Evolutionary conservation across 2,888 invertebrate species (phyloP).

Genomic region (Erpobdella octoculata): DNA sequence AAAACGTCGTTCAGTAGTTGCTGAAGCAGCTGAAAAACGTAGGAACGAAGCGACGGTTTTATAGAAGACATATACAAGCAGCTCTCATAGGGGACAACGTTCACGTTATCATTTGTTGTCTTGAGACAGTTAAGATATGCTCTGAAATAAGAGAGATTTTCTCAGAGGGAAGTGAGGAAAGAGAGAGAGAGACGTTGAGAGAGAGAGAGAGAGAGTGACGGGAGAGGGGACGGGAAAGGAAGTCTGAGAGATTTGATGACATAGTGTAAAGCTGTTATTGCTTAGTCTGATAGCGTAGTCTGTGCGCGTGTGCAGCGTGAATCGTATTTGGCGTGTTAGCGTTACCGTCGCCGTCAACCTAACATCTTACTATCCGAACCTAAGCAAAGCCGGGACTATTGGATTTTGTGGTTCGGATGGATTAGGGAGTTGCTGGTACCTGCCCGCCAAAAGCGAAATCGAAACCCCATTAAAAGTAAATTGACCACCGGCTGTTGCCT

Average conservation of each 20-base stretch:
- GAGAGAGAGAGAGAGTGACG: not conserved
- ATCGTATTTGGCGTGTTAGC: not conserved
- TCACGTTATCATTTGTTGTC: not conserved
- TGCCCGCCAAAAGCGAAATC: slow-evolving; percentile 11
- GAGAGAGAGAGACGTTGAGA: not conserved
- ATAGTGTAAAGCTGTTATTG: not conserved
- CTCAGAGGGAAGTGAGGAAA: not conserved
- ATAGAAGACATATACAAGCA: no score
- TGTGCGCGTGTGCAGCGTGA: slow-evolving; percentile 8
- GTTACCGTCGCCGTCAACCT: not conserved
- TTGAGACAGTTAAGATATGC: not conserved
- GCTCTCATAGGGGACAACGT: no score
- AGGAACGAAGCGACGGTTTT: not conserved
- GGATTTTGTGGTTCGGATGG: slow-evolving; percentile 19
- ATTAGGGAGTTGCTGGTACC: slow-evolving; percentile 16
- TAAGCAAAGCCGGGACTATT: slow-evolving; percentile 8
- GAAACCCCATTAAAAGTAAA: not conserved
- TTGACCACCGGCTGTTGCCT: not conserved
- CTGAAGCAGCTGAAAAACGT: not conserved
- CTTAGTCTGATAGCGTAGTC: not conserved
- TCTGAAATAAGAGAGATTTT: not conserved
- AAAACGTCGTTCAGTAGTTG: no score
- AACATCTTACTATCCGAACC: slow-evolving; percentile 5
- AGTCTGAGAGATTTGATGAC: not conserved
- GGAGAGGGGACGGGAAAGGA: slow-evolving; percentile 3